Evolutionary conservation across 2,113 vertebrate species (phyloP).

Genomic region (Megaceryle maxima): DNA sequence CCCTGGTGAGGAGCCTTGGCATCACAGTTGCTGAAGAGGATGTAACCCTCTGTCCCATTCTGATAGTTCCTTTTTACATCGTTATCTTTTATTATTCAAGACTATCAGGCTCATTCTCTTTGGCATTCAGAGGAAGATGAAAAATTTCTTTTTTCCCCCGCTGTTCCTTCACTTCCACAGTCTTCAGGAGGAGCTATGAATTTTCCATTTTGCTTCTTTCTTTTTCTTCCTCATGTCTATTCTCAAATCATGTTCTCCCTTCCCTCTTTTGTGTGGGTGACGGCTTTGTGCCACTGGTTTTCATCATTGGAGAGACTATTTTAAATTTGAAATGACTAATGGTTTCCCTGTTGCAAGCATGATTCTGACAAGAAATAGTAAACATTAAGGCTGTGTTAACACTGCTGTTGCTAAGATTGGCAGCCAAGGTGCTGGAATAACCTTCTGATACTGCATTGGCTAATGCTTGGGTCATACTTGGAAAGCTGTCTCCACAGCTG

Average conservation of each 20-base stretch:
- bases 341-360: neutral
- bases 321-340: conserved; percentile 16
- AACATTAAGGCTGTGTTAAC: neutral
- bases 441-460: neutral
- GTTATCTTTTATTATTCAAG: neutral
- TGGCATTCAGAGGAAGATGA: fast-evolving
- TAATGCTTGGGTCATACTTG: neutral
- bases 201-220: neutral
- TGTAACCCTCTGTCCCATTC: neutral
- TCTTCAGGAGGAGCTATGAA: neutral
- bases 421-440: neutral
- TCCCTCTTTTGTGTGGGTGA: conserved; percentile 2
- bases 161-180: neutral
- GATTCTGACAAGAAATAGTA: conserved; percentile 41
- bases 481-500: neutral
- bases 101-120: neutral
- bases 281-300: neutral
- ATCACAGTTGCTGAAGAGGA: neutral
- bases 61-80: neutral
- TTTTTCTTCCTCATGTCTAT: neutral
- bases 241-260: neutral
- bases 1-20: neutral
- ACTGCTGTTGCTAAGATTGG: neutral
- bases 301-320: neutral
- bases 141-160: neutral